phyloP scores from a whole-genome alignment of 2,797 vertebrate species.

The Crax fasciolata region DNA sequence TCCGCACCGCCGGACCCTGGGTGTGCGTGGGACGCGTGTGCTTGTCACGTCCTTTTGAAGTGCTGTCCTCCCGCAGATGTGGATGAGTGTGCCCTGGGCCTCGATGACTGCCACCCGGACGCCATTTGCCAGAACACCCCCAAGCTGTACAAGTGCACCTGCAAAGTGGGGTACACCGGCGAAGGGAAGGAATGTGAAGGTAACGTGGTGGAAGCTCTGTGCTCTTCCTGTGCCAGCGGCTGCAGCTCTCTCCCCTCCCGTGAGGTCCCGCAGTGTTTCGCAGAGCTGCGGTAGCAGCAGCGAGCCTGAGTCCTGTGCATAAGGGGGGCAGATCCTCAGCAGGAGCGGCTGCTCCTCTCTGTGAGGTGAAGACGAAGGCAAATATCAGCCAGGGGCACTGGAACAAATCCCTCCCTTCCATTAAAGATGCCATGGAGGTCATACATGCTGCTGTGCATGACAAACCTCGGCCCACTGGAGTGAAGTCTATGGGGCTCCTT shows the following conservation, averaged over 20 bases:
- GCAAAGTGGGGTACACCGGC: conserved; percentile 94
- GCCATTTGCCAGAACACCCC: conserved; percentile 96
- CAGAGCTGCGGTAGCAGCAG: not conserved
- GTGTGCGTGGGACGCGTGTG: accelerated
- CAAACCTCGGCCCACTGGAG: not conserved
- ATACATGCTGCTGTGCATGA: not conserved
- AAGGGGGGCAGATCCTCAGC: not conserved
- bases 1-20: accelerated
- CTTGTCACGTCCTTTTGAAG: not conserved
- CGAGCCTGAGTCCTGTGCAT: not conserved
- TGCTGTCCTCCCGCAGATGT: conserved; percentile 80
- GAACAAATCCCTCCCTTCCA: not conserved
- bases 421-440: not conserved
- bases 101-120: conserved; percentile 94
- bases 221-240: not conserved
- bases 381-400: too few relatives aligned
- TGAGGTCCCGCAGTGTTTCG: not conserved
- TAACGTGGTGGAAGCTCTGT: conserved; percentile 62
- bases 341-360: not conserved
- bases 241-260: not conserved
- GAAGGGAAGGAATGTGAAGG: conserved; percentile 94
- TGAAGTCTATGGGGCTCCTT: not conserved
- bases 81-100: conserved; percentile 92
- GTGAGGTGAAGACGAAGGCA: not conserved
- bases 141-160: conserved; percentile 94